These are phyloP conservation scores for Frankliniella fusca DNA, from an alignment of 2,888 invertebrate species.

Conservation along the genomic window DNA sequence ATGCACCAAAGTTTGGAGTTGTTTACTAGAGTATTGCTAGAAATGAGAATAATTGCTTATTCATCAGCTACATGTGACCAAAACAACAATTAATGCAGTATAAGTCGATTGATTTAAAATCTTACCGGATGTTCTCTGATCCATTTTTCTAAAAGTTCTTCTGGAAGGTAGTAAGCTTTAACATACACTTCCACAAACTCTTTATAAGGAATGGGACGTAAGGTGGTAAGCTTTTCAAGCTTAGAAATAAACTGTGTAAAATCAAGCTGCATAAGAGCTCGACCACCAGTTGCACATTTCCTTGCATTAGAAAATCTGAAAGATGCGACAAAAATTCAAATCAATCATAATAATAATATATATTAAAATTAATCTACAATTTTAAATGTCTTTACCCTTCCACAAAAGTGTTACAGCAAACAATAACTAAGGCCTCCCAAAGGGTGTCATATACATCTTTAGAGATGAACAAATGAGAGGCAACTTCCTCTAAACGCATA, in stretches of 20 bases:
- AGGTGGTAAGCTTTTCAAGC: constrained; percentile 76
- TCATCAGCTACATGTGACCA: constrained; percentile 28
- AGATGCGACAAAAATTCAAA: constrained; percentile 30
- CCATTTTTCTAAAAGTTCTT: constrained; percentile 83
- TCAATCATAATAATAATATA: background rate
- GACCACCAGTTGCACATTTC: constrained; percentile 92
- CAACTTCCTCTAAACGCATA: constrained; percentile 69
- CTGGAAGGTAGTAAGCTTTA: constrained; percentile 92
- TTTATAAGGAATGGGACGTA: constrained; percentile 80
- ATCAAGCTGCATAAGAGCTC: constrained; percentile 96
- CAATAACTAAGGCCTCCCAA: constrained; percentile 85
- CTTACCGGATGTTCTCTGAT: constrained; percentile 71
- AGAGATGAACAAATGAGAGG: constrained; percentile 66
- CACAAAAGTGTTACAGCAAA: constrained; percentile 81
- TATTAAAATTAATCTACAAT: background rate
- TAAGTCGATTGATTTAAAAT: constrained; percentile 23
- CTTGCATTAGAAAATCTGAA: constrained; percentile 76
- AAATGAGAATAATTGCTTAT: constrained; percentile 39
- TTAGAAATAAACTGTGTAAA: constrained; percentile 91
- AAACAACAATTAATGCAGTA: constrained; percentile 20
- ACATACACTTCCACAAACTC: constrained; percentile 92
- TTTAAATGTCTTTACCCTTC: constrained; percentile 65
- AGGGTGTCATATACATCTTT: constrained; percentile 63
- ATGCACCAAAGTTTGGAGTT: constrained; percentile 75
- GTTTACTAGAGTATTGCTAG: constrained; percentile 84